Evolutionary conservation across 1,140 invertebrate genomes (phyloP), one percentile per base, ranked within the genome.

Genomic region (Octopus sinensis): DNA sequence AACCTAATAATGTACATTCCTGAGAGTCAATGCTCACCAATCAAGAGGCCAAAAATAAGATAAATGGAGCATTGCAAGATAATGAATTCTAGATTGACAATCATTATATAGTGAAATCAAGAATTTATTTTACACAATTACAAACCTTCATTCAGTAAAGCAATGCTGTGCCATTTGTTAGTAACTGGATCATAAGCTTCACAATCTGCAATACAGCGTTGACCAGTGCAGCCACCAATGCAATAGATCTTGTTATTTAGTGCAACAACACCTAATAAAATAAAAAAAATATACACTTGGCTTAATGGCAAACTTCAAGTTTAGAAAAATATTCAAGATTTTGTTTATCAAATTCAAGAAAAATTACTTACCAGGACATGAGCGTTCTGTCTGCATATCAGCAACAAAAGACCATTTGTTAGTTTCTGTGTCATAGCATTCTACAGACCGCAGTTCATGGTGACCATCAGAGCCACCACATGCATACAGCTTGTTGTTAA

Each of bases 141-240:
- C 30, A 43, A 6, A 53, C 53, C 76, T 43, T 13, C 76, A 53
- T 77, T 51, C 6, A 96, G 86, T 9, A 93, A 89, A 78, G 94
- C 93, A 81, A 95, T 93, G 53, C 92, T 91, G 4, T 88, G 79
- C 95, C 95, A 96, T 23, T 88, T 87, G 81, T 93, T 91, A 4
- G 90, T 92, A 0, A 90, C 88, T 3, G 94, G 93, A 87, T 93
- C 91, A 87, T 93, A 96, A 9, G 94, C 92, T 89, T 96, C 94
- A 91, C 95, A 95, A 83, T 94, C 93, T 83, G 93, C 93, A 54
- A 96, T 93, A 71, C 84, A 85, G 9, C 83, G 78, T 87, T 96
- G 94, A 54, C 94, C 95, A 85, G 94, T 94, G 93, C 94, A 95
- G 53, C 96, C 96, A 54, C 96, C 96, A 81, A 96, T 92, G 87